Base-by-base conservation (phyloP, 1,140 invertebrate genomes). In the Gonatopus flavifemur region DNA sequence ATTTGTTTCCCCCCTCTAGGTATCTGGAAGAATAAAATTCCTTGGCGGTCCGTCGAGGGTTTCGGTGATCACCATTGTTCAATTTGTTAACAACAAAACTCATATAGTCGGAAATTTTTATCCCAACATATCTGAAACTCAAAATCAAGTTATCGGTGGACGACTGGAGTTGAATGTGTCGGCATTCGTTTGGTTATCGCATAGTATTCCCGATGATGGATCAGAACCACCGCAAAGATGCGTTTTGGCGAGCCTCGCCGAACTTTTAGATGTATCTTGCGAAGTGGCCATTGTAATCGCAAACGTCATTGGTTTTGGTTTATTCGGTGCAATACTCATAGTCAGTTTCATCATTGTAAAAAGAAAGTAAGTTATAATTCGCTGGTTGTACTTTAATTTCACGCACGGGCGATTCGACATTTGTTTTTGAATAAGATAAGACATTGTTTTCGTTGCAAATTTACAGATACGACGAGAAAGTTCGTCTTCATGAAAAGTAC, bases 11-110 rank as follows among this genome's bases (percentile, higher is more conserved):
- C 18, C 21, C 25, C 15, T 50, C 6, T 8, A 73, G 70, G 87
- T 92, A 1, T 90, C 90, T 2, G 91, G 91, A 0, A 74, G 80
- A 25, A 86, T 93, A 3, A 81, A 82, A 49, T 93, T 93, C 68
- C 30, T 62, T 0, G 82, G 82, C 0, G 84, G 83, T 0, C 82
- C 87, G 7, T 90, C 89, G 1, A 75, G 89, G 21, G 78, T 84
- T 36, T 86, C 86, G 1, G 79, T 82, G 3, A 83, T 93, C 6
- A 81, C 86, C 57, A 80, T 93, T 9, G 72, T 85, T n/a, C 89
- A 93, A 63, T 88, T 84, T 79, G 72, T 85, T 3, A 67, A 84
- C 52, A 79, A 80, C 24, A 68, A 74, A 9, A 81, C 77, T 0
- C 67, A 68, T 9, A 59, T 82, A 7, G 78, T 91, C 9, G 89